Percentiles rank a stretch among this genome's conserved stretches.
Evolutionary conservation across 2,888 invertebrate genomes (phyloP).

Genomic region (Chrysolina americana): DNA sequence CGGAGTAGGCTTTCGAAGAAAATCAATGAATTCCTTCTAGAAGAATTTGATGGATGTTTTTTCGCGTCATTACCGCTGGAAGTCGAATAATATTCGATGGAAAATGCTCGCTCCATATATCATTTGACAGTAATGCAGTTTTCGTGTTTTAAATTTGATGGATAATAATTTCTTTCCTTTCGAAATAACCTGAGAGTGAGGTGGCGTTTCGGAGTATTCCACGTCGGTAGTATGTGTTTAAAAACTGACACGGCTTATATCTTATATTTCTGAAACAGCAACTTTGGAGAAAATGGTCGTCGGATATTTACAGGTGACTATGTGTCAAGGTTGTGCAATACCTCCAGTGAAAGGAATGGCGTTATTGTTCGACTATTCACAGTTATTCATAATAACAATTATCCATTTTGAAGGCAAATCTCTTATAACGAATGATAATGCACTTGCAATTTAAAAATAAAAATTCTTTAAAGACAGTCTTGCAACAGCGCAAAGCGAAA

Average conservation of each 20-base stretch:
- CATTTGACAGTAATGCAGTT: conserved; percentile 9
- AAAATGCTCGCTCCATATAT: not conserved
- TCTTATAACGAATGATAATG: too few relatives aligned
- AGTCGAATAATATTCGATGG: not conserved
- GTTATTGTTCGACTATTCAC: too few relatives aligned
- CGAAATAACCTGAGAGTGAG: not conserved
- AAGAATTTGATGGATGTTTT: not conserved
- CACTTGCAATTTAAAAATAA: too few relatives aligned
- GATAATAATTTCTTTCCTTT: not conserved
- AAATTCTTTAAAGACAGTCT: too few relatives aligned
- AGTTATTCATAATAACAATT: too few relatives aligned
- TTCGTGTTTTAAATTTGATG: conserved; percentile 1
- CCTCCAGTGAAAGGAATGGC: too few relatives aligned
- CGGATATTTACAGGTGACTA: not conserved
- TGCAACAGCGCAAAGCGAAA: too few relatives aligned
- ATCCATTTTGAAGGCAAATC: too few relatives aligned
- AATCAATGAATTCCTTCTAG: not conserved
- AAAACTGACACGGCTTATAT: not conserved
- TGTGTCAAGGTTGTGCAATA: not conserved
- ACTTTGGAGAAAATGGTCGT: not conserved
- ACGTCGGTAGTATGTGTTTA: not conserved
- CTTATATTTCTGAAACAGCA: not conserved
- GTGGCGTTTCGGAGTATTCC: not conserved
- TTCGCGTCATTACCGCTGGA: not conserved
- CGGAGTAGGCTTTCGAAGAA: not conserved